phyloP scores from a whole-genome alignment of 2,888 invertebrate species.

The Hofmannophila pseudospretella region DNA sequence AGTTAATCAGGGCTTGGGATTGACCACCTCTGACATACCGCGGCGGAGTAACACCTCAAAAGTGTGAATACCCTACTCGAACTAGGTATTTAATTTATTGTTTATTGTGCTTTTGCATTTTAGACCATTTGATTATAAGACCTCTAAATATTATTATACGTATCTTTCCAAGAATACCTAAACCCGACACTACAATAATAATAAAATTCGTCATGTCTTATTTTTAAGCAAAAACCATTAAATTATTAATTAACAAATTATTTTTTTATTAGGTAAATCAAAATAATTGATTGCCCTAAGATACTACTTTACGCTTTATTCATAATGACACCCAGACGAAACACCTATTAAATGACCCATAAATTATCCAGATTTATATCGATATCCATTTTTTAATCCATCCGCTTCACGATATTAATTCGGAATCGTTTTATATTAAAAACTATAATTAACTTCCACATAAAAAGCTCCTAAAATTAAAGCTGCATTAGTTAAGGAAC shows the following conservation, averaged over 20 bases:
- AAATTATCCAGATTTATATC: conserved; percentile 69
- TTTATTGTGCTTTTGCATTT: too few species aligned
- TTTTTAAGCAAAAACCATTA: too few species aligned
- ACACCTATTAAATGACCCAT: conserved; percentile 52
- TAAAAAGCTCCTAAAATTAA: conserved; percentile 49
- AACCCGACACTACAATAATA: too few species aligned
- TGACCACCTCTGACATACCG: conserved; percentile 49
- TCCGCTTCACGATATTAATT: conserved; percentile 63
- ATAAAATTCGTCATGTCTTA: too few species aligned
- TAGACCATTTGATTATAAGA: too few species aligned
- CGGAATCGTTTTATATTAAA: conserved; percentile 64
- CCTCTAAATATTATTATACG: too few species aligned
- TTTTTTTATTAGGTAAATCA: conserved; percentile 6
- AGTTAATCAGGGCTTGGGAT: conserved; percentile 33
- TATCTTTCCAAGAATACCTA: too few species aligned
- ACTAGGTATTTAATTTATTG: too few species aligned
- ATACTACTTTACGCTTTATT: conserved; percentile 21
- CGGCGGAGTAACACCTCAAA: neutral
- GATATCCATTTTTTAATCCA: conserved; percentile 63
- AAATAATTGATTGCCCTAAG: conserved; percentile 11
- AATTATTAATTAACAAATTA: conserved; percentile 7
- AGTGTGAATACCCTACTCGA: too few species aligned
- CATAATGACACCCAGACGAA: conserved; percentile 49
- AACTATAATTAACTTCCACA: conserved; percentile 69
- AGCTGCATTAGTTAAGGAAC: too few species aligned